phyloP scores from a whole-genome alignment of 1,140 invertebrate species.

The Ruditapes philippinarum region DNA sequence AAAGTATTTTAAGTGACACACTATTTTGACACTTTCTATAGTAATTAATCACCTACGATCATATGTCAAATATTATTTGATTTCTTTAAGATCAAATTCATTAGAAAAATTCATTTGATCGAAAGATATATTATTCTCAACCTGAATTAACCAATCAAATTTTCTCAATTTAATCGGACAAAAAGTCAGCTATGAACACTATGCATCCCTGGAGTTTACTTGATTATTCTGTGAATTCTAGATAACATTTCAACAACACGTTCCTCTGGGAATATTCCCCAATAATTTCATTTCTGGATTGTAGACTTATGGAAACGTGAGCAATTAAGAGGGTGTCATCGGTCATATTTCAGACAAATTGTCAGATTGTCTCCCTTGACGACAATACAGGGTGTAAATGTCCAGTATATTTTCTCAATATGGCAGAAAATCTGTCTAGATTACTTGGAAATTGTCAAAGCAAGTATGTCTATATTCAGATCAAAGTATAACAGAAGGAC shows the following conservation, averaged over 20 bases:
- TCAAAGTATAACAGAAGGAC: too few relatives aligned
- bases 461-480: background rate
- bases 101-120: too few relatives aligned
- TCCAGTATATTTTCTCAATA: background rate
- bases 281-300: conserved; percentile 11
- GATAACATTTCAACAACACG: conserved; percentile 12
- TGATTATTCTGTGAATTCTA: conserved; percentile 8
- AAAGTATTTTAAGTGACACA: too few relatives aligned
- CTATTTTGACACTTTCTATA: too few relatives aligned
- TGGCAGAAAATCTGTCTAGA: background rate
- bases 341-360: background rate
- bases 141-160: background rate
- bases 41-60: too few relatives aligned
- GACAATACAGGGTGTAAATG: background rate
- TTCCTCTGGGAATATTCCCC: background rate
- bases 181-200: background rate
- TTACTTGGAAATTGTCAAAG: background rate
- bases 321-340: background rate
- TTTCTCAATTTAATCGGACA: background rate
- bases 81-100: too few relatives aligned
- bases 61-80: too few relatives aligned
- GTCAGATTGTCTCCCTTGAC: background rate
- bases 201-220: background rate
- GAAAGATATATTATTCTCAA: too few relatives aligned
- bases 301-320: background rate